Conservation (phyloP, 2,113 vertebrate genomes). For the Thalassoma bifasciatum region DNA sequence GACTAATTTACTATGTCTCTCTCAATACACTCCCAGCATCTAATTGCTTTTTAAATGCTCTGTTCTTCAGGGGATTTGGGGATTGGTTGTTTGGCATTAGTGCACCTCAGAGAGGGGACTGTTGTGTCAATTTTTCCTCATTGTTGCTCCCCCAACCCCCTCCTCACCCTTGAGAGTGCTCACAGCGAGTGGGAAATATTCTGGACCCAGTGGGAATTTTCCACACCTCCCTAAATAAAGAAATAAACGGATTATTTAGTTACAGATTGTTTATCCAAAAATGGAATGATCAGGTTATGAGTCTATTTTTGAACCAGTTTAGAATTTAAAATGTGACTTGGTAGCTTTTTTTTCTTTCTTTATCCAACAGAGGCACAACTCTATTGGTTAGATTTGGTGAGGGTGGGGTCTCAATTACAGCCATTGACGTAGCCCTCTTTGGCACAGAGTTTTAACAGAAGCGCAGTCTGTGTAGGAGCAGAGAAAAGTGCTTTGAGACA, state of each 20-base stretch:
- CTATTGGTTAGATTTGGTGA: slow-evolving; percentile 76
- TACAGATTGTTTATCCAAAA: not conserved
- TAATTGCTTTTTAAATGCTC: slow-evolving; percentile 51
- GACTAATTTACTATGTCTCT: not conserved
- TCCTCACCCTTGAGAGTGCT: slow-evolving; percentile 16
- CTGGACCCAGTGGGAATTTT: slow-evolving; percentile 3
- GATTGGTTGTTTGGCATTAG: slow-evolving; percentile 28
- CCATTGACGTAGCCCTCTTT: slow-evolving; percentile 55
- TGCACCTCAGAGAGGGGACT: slow-evolving; percentile 29
- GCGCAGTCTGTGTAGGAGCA: slow-evolving; percentile 42
- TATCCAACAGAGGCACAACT: slow-evolving; percentile 47
- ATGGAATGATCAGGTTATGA: not conserved
- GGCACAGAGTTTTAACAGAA: slow-evolving; percentile 46
- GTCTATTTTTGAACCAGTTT: not conserved
- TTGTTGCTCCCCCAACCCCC: not conserved
- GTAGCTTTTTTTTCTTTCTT: slow-evolving; percentile 12
- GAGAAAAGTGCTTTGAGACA: slow-evolving; percentile 47
- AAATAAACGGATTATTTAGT: slow-evolving; percentile 25
- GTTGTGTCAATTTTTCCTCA: slow-evolving; percentile 18
- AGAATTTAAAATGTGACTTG: not conserved
- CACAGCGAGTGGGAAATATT: slow-evolving; percentile 36
- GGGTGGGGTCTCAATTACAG: slow-evolving; percentile 77
- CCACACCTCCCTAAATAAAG: slow-evolving; percentile 12
- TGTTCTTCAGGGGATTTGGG: slow-evolving; percentile 5
- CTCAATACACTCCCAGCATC: not conserved